These are phyloP conservation scores for Glaucidium brasilianum DNA, from an alignment of 2,113 vertebrate genomes.

Conservation along the genomic window DNA sequence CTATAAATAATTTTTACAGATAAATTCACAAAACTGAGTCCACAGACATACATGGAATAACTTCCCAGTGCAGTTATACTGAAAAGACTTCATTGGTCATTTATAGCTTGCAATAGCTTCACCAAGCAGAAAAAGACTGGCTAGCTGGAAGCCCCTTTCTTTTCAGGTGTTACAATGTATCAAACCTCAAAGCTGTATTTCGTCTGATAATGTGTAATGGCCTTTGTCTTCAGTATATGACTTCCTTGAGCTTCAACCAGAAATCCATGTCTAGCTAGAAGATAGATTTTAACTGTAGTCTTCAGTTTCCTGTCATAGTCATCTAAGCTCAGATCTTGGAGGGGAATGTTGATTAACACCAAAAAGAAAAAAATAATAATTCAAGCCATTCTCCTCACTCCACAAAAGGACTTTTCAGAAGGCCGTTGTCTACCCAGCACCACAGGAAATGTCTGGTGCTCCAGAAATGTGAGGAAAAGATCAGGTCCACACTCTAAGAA, in stretches of 20 bases:
- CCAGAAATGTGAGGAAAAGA: background rate
- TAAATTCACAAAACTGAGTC: constrained; percentile 9
- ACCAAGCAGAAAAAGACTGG: background rate
- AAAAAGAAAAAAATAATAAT: background rate
- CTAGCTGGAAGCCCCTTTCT: background rate
- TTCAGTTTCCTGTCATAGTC: background rate
- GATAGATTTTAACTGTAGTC: background rate
- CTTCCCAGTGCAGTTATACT: background rate
- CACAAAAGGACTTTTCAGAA: background rate
- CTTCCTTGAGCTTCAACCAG: background rate
- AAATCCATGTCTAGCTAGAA: background rate
- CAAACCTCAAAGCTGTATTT: background rate
- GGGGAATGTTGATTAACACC: background rate
- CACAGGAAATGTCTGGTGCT: background rate
- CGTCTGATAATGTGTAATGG: background rate
- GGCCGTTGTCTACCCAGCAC: background rate
- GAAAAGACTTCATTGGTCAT: background rate
- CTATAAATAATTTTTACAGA: constrained; percentile 8
- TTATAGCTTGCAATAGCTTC: background rate
- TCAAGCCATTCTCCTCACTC: background rate
- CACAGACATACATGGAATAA: background rate
- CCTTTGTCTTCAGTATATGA: background rate
- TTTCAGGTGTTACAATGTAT: background rate
- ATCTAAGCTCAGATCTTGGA: background rate
- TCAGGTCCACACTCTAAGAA: background rate